A percentile compares a stretch with the other conserved stretches of the same genome.
These are phyloP conservation scores for Heliothis peltigera DNA, from an alignment of 2,888 invertebrate species.

Conservation along the genomic window DNA sequence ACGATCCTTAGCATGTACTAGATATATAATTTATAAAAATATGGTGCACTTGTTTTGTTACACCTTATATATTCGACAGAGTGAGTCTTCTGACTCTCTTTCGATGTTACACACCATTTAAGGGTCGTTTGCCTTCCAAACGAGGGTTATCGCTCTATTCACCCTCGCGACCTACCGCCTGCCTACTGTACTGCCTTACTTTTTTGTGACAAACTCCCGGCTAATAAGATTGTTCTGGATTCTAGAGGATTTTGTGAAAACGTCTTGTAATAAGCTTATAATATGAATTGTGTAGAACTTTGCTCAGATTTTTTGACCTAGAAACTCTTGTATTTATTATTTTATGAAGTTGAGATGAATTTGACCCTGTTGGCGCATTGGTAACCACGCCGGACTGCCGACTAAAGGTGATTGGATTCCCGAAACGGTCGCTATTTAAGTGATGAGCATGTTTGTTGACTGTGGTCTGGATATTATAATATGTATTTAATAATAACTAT, in stretches of 20 bases:
- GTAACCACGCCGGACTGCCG: no score
- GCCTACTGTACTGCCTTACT: conserved; percentile 8
- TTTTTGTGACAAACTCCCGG: conserved; percentile 39
- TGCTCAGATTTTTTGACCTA: not conserved
- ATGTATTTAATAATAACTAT: no score
- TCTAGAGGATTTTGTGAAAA: conserved; percentile 17
- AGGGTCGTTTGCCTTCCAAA: conserved; percentile 50
- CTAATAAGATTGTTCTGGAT: conserved; percentile 38
- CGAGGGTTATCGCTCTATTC: conserved; percentile 37
- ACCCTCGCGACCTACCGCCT: conserved; percentile 27
- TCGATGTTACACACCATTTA: conserved; percentile 15
- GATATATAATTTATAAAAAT: no score
- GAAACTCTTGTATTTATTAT: not conserved
- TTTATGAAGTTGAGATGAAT: not conserved
- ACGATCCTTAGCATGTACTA: no score
- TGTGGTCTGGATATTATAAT: no score
- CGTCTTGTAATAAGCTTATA: conserved; percentile 6
- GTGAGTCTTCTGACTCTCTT: conserved; percentile 18
- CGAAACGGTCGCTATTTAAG: no score
- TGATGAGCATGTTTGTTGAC: no score
- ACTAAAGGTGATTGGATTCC: no score
- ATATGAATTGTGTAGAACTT: not conserved
- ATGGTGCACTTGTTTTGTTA: no score
- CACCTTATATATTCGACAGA: no score
- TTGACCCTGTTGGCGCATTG: no score